Percentiles rank a stretch among this genome's conserved stretches.
Evolutionary conservation across 2,888 invertebrate genomes (phyloP).

Genomic region (Drosophila greeni): DNA sequence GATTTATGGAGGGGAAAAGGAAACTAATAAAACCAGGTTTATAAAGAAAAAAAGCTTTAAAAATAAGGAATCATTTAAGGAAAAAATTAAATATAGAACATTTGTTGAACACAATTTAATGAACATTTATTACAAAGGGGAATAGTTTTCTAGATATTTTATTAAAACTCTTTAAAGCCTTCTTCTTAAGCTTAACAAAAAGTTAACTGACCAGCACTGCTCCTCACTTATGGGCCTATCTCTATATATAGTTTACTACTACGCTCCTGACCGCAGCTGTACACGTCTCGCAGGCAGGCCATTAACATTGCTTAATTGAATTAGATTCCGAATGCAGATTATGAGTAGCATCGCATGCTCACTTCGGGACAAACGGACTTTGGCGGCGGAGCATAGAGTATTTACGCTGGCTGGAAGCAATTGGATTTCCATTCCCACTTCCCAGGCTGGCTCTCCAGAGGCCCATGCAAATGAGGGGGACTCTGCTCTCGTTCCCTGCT

Average conservation of each 20-base stretch:
- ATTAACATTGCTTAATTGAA: slow-evolving; percentile 71
- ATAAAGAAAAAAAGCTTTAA: neutral
- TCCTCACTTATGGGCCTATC: slow-evolving; percentile 2
- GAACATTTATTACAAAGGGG: no score
- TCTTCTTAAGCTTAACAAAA: neutral
- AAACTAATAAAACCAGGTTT: neutral
- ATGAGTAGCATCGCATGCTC: slow-evolving; percentile 56
- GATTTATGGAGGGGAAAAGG: neutral
- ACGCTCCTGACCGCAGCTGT: slow-evolving; percentile 43
- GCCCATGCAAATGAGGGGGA: slow-evolving; percentile 24
- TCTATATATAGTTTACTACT: slow-evolving; percentile 43
- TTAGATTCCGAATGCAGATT: slow-evolving; percentile 66
- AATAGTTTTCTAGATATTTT: no score
- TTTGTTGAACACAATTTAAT: no score
- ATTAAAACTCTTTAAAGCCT: no score
- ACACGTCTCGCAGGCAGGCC: slow-evolving; percentile 63
- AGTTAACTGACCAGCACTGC: neutral
- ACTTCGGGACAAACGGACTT: slow-evolving; percentile 22
- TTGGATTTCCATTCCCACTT: slow-evolving; percentile 15
- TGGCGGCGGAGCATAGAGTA: slow-evolving; percentile 21
- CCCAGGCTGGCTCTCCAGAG: slow-evolving; percentile 17
- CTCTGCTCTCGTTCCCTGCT: neutral
- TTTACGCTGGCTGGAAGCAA: slow-evolving; percentile 13
- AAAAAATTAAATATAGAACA: no score
- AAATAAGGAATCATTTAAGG: neutral